Evolutionary conservation across 1,140 invertebrate genomes (phyloP).

Genomic region (Frieseomelitta varia): DNA sequence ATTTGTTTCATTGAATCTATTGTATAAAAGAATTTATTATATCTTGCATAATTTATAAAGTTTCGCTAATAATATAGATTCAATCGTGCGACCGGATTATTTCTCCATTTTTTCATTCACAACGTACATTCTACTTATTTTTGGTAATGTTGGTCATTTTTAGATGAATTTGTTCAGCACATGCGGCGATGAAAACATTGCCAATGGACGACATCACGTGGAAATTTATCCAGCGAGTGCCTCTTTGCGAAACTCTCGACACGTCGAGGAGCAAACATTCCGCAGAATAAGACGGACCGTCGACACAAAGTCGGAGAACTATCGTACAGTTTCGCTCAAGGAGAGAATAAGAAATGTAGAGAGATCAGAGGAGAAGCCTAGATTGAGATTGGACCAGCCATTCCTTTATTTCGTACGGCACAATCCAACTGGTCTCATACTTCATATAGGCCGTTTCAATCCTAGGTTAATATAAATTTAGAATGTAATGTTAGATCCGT

Average conservation of each 20-base stretch:
- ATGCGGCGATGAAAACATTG: constrained; percentile 88
- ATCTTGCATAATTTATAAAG: too few relatives aligned
- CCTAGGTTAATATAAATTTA: constrained; percentile 86
- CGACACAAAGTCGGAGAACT: not conserved
- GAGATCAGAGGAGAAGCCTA: constrained; percentile 83
- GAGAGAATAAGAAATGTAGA: constrained; percentile 38
- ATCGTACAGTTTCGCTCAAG: not conserved
- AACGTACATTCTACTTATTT: not conserved
- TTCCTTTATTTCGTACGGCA: constrained; percentile 93
- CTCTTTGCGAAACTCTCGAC: not conserved
- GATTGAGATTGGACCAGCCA: constrained; percentile 91
- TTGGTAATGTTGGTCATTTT: not conserved
- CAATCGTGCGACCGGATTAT: not conserved
- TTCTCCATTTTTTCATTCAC: not conserved
- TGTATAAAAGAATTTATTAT: too few relatives aligned
- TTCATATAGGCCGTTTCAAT: constrained; percentile 93
- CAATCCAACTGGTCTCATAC: constrained; percentile 92
- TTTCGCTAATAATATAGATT: too few relatives aligned
- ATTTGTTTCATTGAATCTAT: too few relatives aligned
- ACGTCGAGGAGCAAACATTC: not conserved
- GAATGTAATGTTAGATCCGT: not conserved
- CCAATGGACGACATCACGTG: constrained; percentile 87
- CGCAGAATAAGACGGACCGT: not conserved
- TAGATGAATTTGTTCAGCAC: constrained; percentile 88
- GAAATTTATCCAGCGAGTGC: constrained; percentile 90